phyloP scores from a whole-genome alignment of 2,113 vertebrate species.

The Platanista minor region DNA sequence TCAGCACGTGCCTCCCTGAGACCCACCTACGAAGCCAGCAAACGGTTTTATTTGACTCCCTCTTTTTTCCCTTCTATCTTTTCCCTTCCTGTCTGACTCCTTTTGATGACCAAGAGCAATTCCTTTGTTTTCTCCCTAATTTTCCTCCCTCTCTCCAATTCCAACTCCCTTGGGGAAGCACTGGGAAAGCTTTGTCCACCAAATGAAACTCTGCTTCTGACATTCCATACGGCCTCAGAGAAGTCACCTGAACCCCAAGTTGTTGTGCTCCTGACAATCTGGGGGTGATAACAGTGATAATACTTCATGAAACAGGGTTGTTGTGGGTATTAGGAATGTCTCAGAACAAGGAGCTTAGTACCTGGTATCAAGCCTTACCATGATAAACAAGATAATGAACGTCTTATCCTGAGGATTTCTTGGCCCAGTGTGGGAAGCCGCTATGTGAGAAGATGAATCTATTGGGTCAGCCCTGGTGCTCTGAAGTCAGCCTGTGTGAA shows the following conservation, averaged over 20 bases:
- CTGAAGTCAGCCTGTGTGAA: neutral
- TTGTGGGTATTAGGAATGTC: neutral
- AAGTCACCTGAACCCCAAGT: neutral
- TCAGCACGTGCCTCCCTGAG: neutral
- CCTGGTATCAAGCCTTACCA: no score
- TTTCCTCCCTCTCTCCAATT: neutral
- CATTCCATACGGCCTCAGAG: neutral
- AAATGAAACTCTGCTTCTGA: neutral
- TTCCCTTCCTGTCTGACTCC: neutral
- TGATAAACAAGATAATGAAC: fast-evolving
- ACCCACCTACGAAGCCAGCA: neutral
- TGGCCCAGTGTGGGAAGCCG: neutral
- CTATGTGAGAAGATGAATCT: neutral
- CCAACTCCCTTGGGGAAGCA: neutral
- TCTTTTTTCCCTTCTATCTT: neutral
- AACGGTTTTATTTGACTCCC: neutral
- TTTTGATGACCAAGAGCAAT: neutral
- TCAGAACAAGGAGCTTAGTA: neutral
- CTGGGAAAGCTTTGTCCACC: neutral
- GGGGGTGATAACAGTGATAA: no score
- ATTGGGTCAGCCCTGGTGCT: neutral
- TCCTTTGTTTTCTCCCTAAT: neutral
- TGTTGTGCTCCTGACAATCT: neutral
- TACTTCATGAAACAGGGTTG: neutral
- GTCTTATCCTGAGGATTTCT: neutral